Evolutionary conservation across 35 echinoderm and acorn worm species (phyloP), one percentile per base, ranked within the genome.

Genomic region (Lytechinus variegatus): DNA sequence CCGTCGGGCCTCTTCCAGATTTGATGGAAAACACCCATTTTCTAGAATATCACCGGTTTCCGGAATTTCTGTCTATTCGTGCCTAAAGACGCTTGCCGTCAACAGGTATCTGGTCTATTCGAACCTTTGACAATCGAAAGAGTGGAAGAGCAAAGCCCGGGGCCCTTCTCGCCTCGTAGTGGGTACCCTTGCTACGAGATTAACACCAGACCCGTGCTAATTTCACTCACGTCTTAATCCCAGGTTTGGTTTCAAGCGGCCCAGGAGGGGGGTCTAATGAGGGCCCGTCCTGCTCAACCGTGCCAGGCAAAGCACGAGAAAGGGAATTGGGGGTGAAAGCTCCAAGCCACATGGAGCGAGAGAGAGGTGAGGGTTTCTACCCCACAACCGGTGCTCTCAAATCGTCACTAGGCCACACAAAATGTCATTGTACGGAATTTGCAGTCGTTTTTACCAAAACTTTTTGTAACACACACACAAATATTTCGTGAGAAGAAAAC

Each of bases 261-360:
- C n/a, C 92, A 93, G 55, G 92, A 93, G 92, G 92, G 91, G 92
- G 92, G 92, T 90, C 92, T 93, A 93, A 93, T 93, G 88, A 93
- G 92, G 13, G 54, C 92, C 92, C 92, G 92, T 93, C 92, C 92
- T 54, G 92, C 10, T 79, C 66, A n/a, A n/a, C 66, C 66, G 88
- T 90, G 28, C 88, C 11, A 44, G 88, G 88, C 29, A 79, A 79
- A 24, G 29, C 28, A 52, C 16, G 88, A 90, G 88, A 54, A 21
- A 54, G 52, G 52, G 52, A 33, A 90, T 54, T 90, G 88, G 88
- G 33, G 52, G 88, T 90, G 88, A 90, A 52, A 52, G 28, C 88
- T 52, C 88, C 88, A 90, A 90, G 88, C 88, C 88, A 52, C 88
- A 90, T 90, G 88, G 88, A 90, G 88, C 88, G 88, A 19, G 28